Percentiles rank a stretch among this genome's conserved stretches.
phyloP scores from a whole-genome alignment of 1,140 invertebrate genomes.

The Sminthurides bifidus region DNA sequence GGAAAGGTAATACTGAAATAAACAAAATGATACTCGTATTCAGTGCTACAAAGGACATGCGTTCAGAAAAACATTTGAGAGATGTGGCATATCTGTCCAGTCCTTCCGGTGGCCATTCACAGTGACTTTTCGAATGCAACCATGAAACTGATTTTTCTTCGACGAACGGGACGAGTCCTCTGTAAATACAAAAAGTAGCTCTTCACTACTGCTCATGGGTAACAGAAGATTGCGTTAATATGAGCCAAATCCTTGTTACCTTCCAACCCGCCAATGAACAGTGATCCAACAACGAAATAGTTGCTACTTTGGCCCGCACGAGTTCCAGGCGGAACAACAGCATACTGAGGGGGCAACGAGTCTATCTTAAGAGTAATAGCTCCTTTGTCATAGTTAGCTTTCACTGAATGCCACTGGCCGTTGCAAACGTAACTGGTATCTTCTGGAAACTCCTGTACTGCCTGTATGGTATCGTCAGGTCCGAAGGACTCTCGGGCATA shows the following conservation, averaged over 20 bases:
- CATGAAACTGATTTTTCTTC: constrained; percentile 73
- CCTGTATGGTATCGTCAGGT: constrained; percentile 13
- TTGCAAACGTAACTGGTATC: constrained; percentile 49
- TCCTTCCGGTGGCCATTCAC: constrained; percentile 54
- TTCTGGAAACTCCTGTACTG: constrained; percentile 10
- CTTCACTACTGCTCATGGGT: background rate
- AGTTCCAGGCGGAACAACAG: constrained; percentile 8
- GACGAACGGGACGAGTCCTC: constrained; percentile 46
- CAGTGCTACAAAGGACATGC: constrained; percentile 55
- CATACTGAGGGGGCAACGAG: constrained; percentile 6
- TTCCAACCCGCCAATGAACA: constrained; percentile 75
- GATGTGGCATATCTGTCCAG: constrained; percentile 69
- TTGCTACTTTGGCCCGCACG: background rate
- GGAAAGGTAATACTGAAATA: too few species aligned
- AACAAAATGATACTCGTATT: too few species aligned
- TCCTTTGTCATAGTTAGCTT: constrained; percentile 54
- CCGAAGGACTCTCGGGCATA: constrained; percentile 18
- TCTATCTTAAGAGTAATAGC: constrained; percentile 28
- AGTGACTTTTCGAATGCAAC: constrained; percentile 74
- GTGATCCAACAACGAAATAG: constrained; percentile 38
- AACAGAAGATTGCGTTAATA: background rate
- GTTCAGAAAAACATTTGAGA: constrained; percentile 70
- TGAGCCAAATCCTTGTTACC: constrained; percentile 43
- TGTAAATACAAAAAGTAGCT: constrained; percentile 36
- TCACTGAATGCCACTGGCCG: constrained; percentile 73